These are phyloP conservation scores for Heliconius congener DNA, from an alignment of 1,140 invertebrate species.

Conservation along the genomic window DNA sequence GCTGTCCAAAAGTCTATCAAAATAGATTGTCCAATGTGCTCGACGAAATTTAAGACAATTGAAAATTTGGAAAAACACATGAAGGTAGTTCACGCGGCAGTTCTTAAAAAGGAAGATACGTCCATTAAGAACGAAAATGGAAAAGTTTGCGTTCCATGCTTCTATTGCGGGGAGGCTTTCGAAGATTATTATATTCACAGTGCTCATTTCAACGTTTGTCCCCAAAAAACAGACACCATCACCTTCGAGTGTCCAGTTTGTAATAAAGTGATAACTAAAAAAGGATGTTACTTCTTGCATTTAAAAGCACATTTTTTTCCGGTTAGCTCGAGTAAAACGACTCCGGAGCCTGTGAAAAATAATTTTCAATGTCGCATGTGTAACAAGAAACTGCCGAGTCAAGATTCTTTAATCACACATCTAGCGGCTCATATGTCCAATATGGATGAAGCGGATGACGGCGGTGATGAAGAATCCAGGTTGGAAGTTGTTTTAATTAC, in stretches of 20 bases:
- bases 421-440: conserved; percentile 73
- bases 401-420: conserved; percentile 68
- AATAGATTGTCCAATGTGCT: conserved; percentile 60
- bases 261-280: conserved; percentile 47
- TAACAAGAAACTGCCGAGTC: conserved; percentile 53
- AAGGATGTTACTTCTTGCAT: conserved; percentile 55
- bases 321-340: conserved; percentile 17
- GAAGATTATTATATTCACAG: conserved; percentile 58
- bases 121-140: conserved; percentile 30
- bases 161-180: conserved; percentile 58
- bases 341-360: conserved; percentile 18
- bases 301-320: conserved; percentile 55
- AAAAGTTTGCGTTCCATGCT: conserved; percentile 55
- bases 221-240: conserved; percentile 42
- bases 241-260: conserved; percentile 60
- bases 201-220: conserved; percentile 58
- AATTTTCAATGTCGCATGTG: conserved; percentile 70
- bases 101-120: conserved; percentile 46
- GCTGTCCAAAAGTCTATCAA: conserved; percentile 10
- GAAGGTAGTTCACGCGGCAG: conserved; percentile 62
- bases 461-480: conserved; percentile 57
- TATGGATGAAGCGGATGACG: conserved; percentile 51
- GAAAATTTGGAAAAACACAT: conserved; percentile 69
- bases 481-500: conserved; percentile 26
- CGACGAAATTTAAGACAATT: conserved; percentile 57